Evolutionary conservation across 2,888 invertebrate species (phyloP), one percentile per base, ranked within the genome.

Genomic region (Pheosia tremula): DNA sequence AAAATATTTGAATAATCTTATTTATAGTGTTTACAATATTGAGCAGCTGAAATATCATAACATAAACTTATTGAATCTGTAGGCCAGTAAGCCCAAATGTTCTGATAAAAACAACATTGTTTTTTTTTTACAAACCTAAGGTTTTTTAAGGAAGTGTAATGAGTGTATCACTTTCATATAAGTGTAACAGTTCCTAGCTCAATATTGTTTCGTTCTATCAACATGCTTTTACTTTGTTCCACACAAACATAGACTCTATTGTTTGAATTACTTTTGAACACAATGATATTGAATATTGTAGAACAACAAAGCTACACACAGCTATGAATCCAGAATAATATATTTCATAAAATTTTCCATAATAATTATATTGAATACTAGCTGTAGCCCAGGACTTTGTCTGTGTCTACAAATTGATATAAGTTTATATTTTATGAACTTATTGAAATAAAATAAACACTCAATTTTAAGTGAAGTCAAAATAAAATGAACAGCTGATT

Each of bases 141-240:
- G 8, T 53, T 11, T 37, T 52, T 24, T 24, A 37, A 53, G 53
- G 37, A 53, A 53, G 37, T 53, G 53, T 10, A 53, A 11, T 53
- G 36, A 37, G 36, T 37, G 11, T 10, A 11, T 9, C 3, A 53
- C 53, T 53, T 53, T 53, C 53, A 53, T 53, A 53, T 53, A 10
- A 37, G 5, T 53, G 59, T 59, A 56, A 56, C 62, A 24, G 24
- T 24, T 45, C 36, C 37, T 10, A 7, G 36, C 24, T 52, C 36
- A 24, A 52, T 54, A 24, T 24, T 24, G 53, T 39, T 43, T 10
- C 56, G 50, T 56, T 60, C 39, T 56, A 9, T 54, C 1, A 55
- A 55, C 39, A 55, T 55, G 55, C 39, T 39, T 39, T 38, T 55
- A 55, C 55, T 55, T 39, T 39, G 55, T 55, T 55, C 11, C 55